Conservation (phyloP, 2,888 invertebrate genomes). For the Zygothrica quintamaculata region DNA sequence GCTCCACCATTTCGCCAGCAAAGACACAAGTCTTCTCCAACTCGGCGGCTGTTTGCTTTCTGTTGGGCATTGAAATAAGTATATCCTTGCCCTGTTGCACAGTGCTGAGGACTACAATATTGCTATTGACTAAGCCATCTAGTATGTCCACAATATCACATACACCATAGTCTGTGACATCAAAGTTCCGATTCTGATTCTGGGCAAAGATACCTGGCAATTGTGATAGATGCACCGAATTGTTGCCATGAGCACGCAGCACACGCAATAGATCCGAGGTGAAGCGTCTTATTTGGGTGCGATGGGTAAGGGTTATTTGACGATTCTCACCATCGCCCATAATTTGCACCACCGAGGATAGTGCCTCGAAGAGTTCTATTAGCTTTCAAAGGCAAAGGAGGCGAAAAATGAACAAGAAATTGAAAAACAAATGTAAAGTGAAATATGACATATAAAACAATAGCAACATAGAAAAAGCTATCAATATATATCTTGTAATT, state of each 20-base stretch:
- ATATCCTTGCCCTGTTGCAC: slow-evolving; percentile 85
- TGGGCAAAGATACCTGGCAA: slow-evolving; percentile 89
- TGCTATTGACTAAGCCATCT: slow-evolving; percentile 88
- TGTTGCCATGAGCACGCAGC: slow-evolving; percentile 92
- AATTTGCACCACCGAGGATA: slow-evolving; percentile 95
- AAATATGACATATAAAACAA: no score
- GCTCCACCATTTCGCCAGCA: slow-evolving; percentile 93
- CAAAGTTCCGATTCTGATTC: slow-evolving; percentile 85
- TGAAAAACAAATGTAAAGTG: no score
- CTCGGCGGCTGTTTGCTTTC: slow-evolving; percentile 93
- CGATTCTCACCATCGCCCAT: slow-evolving; percentile 95
- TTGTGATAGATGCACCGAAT: slow-evolving; percentile 89
- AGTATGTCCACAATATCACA: slow-evolving; percentile 93
- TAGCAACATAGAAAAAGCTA: no score
- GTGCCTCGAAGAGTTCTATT: slow-evolving; percentile 94
- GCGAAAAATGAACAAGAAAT: no score
- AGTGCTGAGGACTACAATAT: slow-evolving; percentile 87
- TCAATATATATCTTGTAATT: no score
- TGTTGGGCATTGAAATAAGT: slow-evolving; percentile 91
- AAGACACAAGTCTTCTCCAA: slow-evolving; percentile 93
- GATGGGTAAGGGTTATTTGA: slow-evolving; percentile 93
- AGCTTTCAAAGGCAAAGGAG: no score
- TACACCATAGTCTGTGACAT: slow-evolving; percentile 94
- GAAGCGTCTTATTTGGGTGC: slow-evolving; percentile 95
- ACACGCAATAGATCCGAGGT: slow-evolving; percentile 95